These are phyloP conservation scores for Melanotaenia pygmaea DNA, from an alignment of 2,797 vertebrate species.

Conservation along the genomic window DNA sequence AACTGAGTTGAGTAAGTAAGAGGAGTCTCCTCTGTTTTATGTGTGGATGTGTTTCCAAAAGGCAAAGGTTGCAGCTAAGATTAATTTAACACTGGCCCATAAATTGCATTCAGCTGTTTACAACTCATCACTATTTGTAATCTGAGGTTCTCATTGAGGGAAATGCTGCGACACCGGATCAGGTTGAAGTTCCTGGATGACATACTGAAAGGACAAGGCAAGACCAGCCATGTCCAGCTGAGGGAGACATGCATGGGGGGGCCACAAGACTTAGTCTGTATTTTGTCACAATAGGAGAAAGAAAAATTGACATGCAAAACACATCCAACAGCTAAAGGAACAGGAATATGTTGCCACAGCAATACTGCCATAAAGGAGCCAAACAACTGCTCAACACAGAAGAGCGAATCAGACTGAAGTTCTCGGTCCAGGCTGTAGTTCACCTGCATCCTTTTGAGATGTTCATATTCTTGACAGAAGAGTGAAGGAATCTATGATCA, in stretches of 20 bases:
- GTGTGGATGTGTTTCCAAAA: conserved; percentile 35
- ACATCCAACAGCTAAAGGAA: not conserved
- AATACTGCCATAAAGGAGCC: no score
- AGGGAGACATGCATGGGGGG: conserved; percentile 6
- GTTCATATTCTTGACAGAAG: no score
- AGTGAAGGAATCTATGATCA: no score
- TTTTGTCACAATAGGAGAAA: no score
- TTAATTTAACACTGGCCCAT: not conserved
- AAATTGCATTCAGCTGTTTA: not conserved
- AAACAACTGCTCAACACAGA: not conserved
- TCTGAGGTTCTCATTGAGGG: not conserved
- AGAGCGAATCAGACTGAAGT: not conserved
- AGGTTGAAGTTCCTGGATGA: not conserved
- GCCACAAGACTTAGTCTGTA: no score
- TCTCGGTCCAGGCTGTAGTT: not conserved
- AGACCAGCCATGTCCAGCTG: not conserved
- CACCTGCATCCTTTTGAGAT: not conserved
- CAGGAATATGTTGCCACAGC: not conserved
- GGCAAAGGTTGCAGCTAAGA: not conserved
- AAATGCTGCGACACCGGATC: not conserved
- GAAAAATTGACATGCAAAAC: no score
- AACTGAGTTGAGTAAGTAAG: conserved; percentile 79
- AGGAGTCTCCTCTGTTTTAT: conserved; percentile 59
- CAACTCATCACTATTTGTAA: no score
- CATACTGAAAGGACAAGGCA: not conserved